A percentile compares a stretch with the other conserved stretches of the same genome.
Evolutionary conservation across 1,140 invertebrate genomes (phyloP).

Genomic region (Cherax destructor): DNA sequence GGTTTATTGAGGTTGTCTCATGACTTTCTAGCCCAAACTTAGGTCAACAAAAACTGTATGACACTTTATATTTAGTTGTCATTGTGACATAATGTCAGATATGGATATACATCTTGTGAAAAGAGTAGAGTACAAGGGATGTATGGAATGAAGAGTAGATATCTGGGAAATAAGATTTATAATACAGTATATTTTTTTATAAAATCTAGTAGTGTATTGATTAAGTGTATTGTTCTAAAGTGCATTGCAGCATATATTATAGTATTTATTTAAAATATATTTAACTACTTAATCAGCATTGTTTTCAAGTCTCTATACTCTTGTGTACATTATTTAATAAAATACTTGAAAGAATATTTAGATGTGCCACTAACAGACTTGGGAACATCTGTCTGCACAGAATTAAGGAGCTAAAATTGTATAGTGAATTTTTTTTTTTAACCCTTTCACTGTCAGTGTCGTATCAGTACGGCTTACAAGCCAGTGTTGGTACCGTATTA

Average conservation of each 20-base stretch:
- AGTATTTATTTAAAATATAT: background rate
- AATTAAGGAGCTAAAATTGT: background rate
- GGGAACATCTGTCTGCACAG: background rate
- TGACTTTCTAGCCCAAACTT: background rate
- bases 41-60: background rate
- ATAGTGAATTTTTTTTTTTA: background rate
- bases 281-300: background rate
- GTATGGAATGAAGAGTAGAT: background rate
- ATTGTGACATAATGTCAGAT: background rate
- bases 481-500: too few species aligned
- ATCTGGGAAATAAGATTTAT: constrained; percentile 14
- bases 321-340: background rate
- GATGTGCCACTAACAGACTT: background rate
- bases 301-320: background rate
- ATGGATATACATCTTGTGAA: background rate
- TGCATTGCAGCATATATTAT: background rate
- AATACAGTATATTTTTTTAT: background rate
- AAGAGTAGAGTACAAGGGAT: background rate
- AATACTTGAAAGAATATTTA: background rate
- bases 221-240: background rate
- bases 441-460: too few species aligned
- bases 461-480: too few species aligned
- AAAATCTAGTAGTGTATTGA: background rate
- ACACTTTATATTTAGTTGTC: background rate
- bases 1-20: background rate